Evolutionary conservation across 2,888 invertebrate genomes (phyloP), one percentile per base, ranked within the genome.

Genomic region (Diachrysia chrysitis): DNA sequence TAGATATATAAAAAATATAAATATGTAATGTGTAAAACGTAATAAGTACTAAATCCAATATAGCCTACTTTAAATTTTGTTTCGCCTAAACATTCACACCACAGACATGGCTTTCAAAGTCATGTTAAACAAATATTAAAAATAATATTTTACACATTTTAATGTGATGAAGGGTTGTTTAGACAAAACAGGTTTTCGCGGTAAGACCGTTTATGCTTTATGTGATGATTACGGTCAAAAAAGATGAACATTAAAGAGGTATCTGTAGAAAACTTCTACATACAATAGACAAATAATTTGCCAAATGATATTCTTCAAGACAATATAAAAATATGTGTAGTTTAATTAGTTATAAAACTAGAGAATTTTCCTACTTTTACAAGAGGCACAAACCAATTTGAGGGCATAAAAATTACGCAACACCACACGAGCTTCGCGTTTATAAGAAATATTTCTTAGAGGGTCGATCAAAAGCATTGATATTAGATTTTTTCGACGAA

Each of bases 1-100:
- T 72, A 71, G 48, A 51, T 64, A 69, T 2, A 29, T 16, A 19
- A 29, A 14, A 25, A 23, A 19, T 46, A 53, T 21, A 57, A 3
- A 12, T 1, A n/a, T n/a, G n/a, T n/a, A 1, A 7, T n/a, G 17
- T 6, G 55, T 1, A 46, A 12, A 3, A 12, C 0, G n/a, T 7
- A n/a, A 7, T 42, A 42, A n/a, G 42, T n/a, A n/a, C n/a, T 42
- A 42, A 42, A 42, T 16, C 12, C 1, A 42, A 16, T 42, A 14
- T n/a, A n/a, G 5, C 14, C 16, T 42, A 42, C 14, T 42, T 42
- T n/a, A n/a, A 42, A 6, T 1, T 42, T 16, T 42, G 42, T 42
- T 42, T 37, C 14, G 37, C 37, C 37, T 37, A 16, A 37, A 37
- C 37, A 37, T 37, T 37, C 2, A 37, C 16, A 37, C 14, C 14